These are phyloP conservation scores for Morpho deidamia DNA, from an alignment of 2,888 invertebrate genomes.

Conservation along the genomic window DNA sequence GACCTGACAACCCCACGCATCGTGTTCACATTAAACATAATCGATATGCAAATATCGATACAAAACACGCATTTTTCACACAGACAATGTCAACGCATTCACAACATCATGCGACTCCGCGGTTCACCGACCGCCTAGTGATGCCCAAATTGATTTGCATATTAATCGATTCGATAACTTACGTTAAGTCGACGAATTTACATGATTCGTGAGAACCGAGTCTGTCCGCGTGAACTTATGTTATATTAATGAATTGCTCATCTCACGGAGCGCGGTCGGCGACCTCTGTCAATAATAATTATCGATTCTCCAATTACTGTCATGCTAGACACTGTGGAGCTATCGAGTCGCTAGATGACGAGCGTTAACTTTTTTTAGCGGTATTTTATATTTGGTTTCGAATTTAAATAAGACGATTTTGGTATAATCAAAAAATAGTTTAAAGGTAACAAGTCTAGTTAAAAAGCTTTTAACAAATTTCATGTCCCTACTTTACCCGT, in stretches of 20 bases:
- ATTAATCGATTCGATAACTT: constrained; percentile 78
- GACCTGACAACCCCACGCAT: no score
- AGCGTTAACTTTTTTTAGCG: no score
- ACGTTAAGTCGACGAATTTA: constrained; percentile 77
- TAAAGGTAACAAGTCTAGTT: no score
- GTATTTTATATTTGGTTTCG: no score
- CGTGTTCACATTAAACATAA: constrained; percentile 4
- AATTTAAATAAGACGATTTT: no score
- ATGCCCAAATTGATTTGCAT: constrained; percentile 72
- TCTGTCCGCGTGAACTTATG: constrained; percentile 73
- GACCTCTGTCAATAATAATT: constrained; percentile 65
- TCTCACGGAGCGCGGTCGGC: constrained; percentile 47
- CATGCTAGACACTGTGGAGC: constrained; percentile 13
- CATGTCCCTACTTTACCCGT: no score
- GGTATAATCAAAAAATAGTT: no score
- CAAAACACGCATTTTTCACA: constrained; percentile 85
- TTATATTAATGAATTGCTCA: constrained; percentile 77
- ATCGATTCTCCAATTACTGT: constrained; percentile 26
- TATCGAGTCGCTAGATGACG: not conserved
- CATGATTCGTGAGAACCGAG: constrained; percentile 76
- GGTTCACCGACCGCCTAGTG: constrained; percentile 74
- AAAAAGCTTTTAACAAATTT: no score
- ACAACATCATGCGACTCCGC: constrained; percentile 58
- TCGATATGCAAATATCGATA: constrained; percentile 36
- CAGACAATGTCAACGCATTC: constrained; percentile 85